Conservation (phyloP, 1,140 invertebrate genomes). For the Asobara japonica region DNA sequence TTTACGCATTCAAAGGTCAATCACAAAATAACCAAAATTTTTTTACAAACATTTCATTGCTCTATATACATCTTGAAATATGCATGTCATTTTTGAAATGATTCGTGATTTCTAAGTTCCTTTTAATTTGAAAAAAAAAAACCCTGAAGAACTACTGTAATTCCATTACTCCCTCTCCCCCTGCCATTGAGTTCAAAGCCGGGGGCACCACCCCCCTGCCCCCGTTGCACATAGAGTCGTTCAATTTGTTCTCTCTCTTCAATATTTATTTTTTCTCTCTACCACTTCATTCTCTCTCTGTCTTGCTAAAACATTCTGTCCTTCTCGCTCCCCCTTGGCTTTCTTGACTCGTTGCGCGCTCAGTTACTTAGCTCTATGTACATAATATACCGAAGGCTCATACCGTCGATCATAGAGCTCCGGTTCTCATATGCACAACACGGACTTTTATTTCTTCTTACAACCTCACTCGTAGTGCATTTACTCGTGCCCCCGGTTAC, state of each 20-base stretch:
- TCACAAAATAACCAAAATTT: too few species aligned
- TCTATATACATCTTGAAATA: too few species aligned
- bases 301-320: conserved; percentile 25
- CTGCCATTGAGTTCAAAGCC: background rate
- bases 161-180: background rate
- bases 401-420: conserved; percentile 57
- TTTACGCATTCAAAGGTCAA: too few species aligned
- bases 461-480: conserved; percentile 21
- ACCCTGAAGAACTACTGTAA: too few species aligned
- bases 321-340: background rate
- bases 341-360: conserved; percentile 30
- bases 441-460: conserved; percentile 39
- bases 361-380: conserved; percentile 51
- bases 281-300: background rate
- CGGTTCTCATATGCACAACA: conserved; percentile 40
- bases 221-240: background rate
- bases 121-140: too few species aligned
- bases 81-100: too few species aligned
- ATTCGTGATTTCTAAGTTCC: too few species aligned
- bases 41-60: too few species aligned
- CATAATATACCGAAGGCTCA: conserved; percentile 56
- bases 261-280: conserved; percentile 13
- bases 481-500: background rate
- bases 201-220: conserved; percentile 12
- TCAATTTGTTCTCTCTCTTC: background rate